Percentiles rank a stretch among this genome's conserved stretches.
Evolutionary conservation across 2,797 vertebrate species (phyloP).

Genomic region (Podarcis siculus): DNA sequence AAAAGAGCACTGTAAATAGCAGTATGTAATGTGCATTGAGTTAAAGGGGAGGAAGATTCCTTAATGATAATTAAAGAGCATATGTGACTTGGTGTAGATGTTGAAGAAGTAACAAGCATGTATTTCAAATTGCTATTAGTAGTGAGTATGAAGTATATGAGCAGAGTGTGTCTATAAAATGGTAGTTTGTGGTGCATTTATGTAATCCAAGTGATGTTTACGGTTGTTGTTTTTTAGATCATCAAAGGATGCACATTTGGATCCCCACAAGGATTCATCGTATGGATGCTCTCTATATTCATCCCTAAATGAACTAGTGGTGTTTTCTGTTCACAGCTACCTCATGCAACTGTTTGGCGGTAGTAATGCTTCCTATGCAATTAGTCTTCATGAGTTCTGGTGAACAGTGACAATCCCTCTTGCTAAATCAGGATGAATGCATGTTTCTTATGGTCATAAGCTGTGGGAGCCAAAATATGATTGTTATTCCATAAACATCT

Average conservation of each 20-base stretch:
- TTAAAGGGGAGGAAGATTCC: not conserved
- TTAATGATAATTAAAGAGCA: not conserved
- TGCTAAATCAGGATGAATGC: not conserved
- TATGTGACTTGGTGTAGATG: not conserved
- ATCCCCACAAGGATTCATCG: not conserved
- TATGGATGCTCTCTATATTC: not conserved
- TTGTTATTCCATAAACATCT: not conserved
- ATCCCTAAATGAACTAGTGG: not conserved
- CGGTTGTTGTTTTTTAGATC: not conserved
- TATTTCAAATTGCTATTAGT: not conserved
- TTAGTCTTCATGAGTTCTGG: not conserved
- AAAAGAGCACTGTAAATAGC: not conserved
- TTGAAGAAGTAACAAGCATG: not conserved
- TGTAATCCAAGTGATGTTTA: not conserved
- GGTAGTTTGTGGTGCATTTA: not conserved
- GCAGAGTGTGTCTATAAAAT: not conserved
- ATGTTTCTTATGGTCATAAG: not conserved
- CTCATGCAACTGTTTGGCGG: not conserved
- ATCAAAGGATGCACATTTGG: not conserved
- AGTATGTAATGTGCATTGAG: not conserved
- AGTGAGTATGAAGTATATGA: no score
- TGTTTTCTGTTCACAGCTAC: not conserved
- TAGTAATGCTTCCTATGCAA: not conserved
- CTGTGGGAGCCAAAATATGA: slow-evolving; percentile 16
- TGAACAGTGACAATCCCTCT: no score